Base-by-base conservation (phyloP, 92 coral and sea anemone genomes). In the Bergia sp. region DNA sequence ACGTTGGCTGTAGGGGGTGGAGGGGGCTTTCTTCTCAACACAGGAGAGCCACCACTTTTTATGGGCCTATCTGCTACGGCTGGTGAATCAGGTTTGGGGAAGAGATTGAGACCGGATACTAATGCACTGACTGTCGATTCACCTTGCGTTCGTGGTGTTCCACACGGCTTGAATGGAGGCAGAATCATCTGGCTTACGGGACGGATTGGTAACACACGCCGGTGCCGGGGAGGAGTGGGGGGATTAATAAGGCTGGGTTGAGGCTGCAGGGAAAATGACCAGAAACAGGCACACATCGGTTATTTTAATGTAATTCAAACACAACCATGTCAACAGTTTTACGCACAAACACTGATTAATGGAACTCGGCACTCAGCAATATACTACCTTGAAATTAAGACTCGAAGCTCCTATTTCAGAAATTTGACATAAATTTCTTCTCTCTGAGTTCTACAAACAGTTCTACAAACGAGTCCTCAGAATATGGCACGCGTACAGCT, bases 201-300 rank as follows among this genome's bases (percentile, higher is more conserved):
- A 39, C 97, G 91, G 29, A 90, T 47, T 5, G 94, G 97, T 73
- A 96, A 71, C 44, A 82, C 89, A 41, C 96, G 97, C 44, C 96
- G 95, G 85, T 94, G 98, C 45, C 97, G 96, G 75, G 97, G 98
- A 49, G 96, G 96, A n/a, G 96, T 94, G 15, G 96, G 95, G 53
- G 96, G 98, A 69, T 91, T 94, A 0, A 94, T 92, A 50, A 92
- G 98, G 64, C 91, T 91, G 85, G 93, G 49, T 12, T 82, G 88
- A 73, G 87, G 88, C 95, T 92, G 74, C 44, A 76, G 74, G 72
- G 78, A 86, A 37, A 80, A 55, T 81, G 41, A 64, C 61, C 42
- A 64, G 1, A 37, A 69, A 73, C 47, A 57, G 58, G 74, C 78
- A 84, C 71, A 67, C 53, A 58, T 50, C 29, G 23, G 71, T 23